These are phyloP conservation scores for Serripes groenlandicus DNA, from an alignment of 2,888 invertebrate species.

Conservation along the genomic window DNA sequence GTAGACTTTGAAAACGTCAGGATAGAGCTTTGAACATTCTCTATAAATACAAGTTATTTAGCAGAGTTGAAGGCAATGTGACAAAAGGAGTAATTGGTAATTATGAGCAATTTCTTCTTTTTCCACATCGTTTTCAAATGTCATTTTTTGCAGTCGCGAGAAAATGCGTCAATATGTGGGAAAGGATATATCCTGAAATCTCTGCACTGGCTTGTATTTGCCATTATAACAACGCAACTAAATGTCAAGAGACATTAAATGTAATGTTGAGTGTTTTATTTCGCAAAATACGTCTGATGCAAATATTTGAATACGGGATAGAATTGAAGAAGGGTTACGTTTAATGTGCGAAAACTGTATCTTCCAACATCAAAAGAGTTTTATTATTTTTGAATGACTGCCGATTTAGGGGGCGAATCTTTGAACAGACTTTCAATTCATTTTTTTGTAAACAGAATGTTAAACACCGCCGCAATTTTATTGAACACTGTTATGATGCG, in stretches of 20 bases:
- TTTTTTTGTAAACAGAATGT: conserved; percentile 18
- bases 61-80: neutral
- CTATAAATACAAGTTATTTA: too few species aligned
- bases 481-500: conserved; percentile 21
- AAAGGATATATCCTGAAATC: too few species aligned
- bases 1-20: too few species aligned
- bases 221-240: too few species aligned
- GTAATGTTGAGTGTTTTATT: too few species aligned
- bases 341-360: neutral
- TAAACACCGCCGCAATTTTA: neutral
- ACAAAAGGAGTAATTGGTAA: neutral
- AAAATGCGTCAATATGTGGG: too few species aligned
- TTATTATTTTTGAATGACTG: conserved; percentile 31
- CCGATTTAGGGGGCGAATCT: conserved; percentile 11
- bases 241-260: too few species aligned
- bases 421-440: conserved; percentile 14
- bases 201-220: too few species aligned
- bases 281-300: too few species aligned
- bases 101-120: neutral
- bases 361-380: conserved; percentile 19
- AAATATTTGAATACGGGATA: too few species aligned
- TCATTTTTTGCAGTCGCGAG: too few species aligned
- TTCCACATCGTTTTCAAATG: neutral
- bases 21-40: too few species aligned
- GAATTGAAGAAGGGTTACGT: neutral